Evolutionary conservation across 1,140 invertebrate species (phyloP), one percentile per base, ranked within the genome.

Genomic region (Zophobas atratus): DNA sequence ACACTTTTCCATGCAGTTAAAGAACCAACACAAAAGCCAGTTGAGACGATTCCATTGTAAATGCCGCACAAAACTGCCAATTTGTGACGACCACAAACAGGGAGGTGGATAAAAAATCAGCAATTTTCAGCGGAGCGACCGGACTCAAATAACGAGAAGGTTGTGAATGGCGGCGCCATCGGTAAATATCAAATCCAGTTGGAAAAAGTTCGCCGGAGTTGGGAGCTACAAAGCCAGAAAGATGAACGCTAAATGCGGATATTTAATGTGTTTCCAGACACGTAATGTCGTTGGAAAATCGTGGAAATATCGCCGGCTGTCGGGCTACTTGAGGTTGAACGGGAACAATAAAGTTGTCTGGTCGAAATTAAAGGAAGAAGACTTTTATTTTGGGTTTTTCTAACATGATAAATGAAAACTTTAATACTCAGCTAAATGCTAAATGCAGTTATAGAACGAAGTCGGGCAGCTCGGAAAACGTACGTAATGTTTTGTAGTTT

Each of bases 61-160:
- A 51, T 51, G 4, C 49, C 2, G 20, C 49, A 51, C 3, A 51
- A 51, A 51, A 4, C 49, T 4, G 49, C 49, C 49, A 51, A 51
- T 51, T 51, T 51, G 49, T 20, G 49, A 20, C n/a, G 6, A 51
- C 6, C 49, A 51, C 49, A 51, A 51, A 51, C n/a, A 46, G 49
- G 20, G 49, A 51, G 6, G 49, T 6, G 2, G 4, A 20, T 20
- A 51, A 51, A 51, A 51, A 51, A 51, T 51, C 49, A 51, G 49
- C 49, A 51, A 20, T 51, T 51, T 51, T 51, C 2, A 20, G 49
- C 6, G 20, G 3, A 51, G 49, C 49, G 4, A 20, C n/a, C 49
- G n/a, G n/a, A 51, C 4, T 51, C 49, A 20, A 2, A 51, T 20
- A 51, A 51, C 20, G n/a, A 20, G n/a, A 2, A 2, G n/a, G 49